Percentiles rank a stretch among this genome's conserved stretches.
phyloP scores from a whole-genome alignment of 2,888 invertebrate species.

The Seira sanloemensis region DNA sequence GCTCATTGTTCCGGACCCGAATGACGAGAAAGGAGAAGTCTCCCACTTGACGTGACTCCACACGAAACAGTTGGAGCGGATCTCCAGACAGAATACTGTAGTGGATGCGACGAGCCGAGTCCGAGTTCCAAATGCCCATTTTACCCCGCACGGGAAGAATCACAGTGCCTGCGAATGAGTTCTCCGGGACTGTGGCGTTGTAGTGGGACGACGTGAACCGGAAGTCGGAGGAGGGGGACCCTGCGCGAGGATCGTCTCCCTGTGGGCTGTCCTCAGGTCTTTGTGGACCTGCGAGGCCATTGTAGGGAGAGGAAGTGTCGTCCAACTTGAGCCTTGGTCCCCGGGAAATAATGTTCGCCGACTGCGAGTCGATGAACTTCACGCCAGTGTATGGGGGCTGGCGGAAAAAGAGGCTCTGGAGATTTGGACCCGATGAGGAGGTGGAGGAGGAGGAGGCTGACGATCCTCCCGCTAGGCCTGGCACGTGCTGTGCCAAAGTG shows the following conservation, averaged over 20 bases:
- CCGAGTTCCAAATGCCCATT: slow-evolving; percentile 86
- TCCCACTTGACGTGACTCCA: slow-evolving; percentile 91
- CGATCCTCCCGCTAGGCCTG: slow-evolving; percentile 50
- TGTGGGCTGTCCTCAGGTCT: not conserved
- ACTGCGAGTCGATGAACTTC: slow-evolving; percentile 21
- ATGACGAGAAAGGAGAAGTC: slow-evolving; percentile 96
- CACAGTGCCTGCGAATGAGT: slow-evolving; percentile 93
- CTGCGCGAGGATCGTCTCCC: not conserved
- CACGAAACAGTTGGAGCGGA: slow-evolving; percentile 93
- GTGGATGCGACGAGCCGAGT: slow-evolving; percentile 79
- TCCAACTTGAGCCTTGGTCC: slow-evolving; percentile 28
- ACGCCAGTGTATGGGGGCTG: slow-evolving; percentile 12
- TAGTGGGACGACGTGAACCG: slow-evolving; percentile 85
- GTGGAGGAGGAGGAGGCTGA: not conserved
- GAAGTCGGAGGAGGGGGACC: slow-evolving; percentile 77
- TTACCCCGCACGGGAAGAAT: slow-evolving; percentile 81
- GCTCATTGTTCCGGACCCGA: slow-evolving; percentile 82
- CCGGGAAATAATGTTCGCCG: slow-evolving; percentile 22
- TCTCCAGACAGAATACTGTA: slow-evolving; percentile 93
- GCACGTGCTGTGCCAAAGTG: slow-evolving; percentile 38
- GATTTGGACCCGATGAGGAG: slow-evolving; percentile 46
- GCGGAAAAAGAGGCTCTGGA: slow-evolving; percentile 19
- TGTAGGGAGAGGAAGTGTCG: not conserved
- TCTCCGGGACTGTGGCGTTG: slow-evolving; percentile 94
- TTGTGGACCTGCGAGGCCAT: not conserved